Evolutionary conservation across 2,797 vertebrate species (phyloP), one percentile per base, ranked within the genome.

Genomic region (Phoeniculus purpureus): DNA sequence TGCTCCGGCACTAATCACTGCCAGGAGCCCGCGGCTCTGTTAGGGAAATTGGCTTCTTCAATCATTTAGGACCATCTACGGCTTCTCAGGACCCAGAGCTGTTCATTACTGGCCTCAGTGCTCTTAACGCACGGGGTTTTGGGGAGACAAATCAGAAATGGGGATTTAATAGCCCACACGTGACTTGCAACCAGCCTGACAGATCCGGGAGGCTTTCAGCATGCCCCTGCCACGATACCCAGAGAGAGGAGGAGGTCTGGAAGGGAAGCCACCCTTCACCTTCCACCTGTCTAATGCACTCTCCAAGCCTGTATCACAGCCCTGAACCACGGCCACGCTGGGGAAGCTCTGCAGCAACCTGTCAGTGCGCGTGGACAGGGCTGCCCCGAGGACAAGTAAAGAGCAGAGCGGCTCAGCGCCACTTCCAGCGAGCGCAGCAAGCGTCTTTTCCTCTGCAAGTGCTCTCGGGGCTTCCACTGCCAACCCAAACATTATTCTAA

Each of bases 401-500:
- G 58, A 71, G 15, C n/a, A 37, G 54, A 60, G 66, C 0, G 2
- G 27, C 54, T 61, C 19, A 82, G 70, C 88, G 75, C 59, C 48
- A 50, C 31, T 78, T 34, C 48, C 12, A 77, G 66, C 1, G 2
- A 79, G 72, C 9, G 19, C 75, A 66, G 92, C 82, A 37, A 94
- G 59, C 3, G 40, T n/a, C 72, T 86, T 76, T 48, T 45, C 50
- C 88, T 48, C 81, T 85, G n/a, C n/a, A 32, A 66, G 70, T 59
- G 26, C 40, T 2, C 52, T 50, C n/a, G 20, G 62, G 54, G 75
- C 75, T 87, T 64, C 62, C 73, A 22, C 0, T 86, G 94, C 90
- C 94, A 96, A 93, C 27, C 81, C 20, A 95, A 96, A 95, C 73
- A 90, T 77, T 92, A 80, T 87, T 89, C 51, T 43, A 91, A 50